Conservation (phyloP, 92 coral and sea anemone genomes). For the Zoanthus gigantus region DNA sequence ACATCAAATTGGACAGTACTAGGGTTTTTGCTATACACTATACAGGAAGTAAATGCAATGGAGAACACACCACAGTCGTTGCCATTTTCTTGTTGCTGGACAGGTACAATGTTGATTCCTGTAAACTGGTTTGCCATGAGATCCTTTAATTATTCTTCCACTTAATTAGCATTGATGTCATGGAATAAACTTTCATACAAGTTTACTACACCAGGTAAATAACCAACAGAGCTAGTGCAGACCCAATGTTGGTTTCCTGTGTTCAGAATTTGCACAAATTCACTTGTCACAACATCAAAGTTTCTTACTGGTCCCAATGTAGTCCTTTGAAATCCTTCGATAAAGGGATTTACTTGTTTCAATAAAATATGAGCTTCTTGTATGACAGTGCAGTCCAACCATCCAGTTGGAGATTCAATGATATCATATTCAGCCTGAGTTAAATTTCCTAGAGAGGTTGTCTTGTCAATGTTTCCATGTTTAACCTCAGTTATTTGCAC, state of each 20-base stretch:
- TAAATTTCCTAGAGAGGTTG: neutral
- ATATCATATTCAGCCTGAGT: too few relatives aligned
- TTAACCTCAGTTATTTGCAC: neutral
- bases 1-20: slow-evolving; percentile 49
- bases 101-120: slow-evolving; percentile 57
- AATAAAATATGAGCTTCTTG: neutral
- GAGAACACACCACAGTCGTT: neutral
- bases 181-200: slow-evolving; percentile 65
- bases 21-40: slow-evolving; percentile 53
- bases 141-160: slow-evolving; percentile 67
- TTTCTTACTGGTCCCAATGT: slow-evolving; percentile 67
- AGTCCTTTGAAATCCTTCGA: slow-evolving; percentile 67
- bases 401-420: neutral
- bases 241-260: slow-evolving; percentile 71
- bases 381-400: neutral
- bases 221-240: slow-evolving; percentile 67
- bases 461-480: neutral
- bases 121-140: slow-evolving; percentile 60
- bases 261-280: slow-evolving; percentile 66
- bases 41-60: slow-evolving; percentile 70
- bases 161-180: slow-evolving; percentile 66
- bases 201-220: slow-evolving; percentile 66
- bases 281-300: slow-evolving; percentile 62
- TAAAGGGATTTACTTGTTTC: slow-evolving; percentile 54
- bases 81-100: slow-evolving; percentile 48